These are phyloP conservation scores for Hypsopygia costalis DNA, from an alignment of 2,888 invertebrate genomes.

Conservation along the genomic window DNA sequence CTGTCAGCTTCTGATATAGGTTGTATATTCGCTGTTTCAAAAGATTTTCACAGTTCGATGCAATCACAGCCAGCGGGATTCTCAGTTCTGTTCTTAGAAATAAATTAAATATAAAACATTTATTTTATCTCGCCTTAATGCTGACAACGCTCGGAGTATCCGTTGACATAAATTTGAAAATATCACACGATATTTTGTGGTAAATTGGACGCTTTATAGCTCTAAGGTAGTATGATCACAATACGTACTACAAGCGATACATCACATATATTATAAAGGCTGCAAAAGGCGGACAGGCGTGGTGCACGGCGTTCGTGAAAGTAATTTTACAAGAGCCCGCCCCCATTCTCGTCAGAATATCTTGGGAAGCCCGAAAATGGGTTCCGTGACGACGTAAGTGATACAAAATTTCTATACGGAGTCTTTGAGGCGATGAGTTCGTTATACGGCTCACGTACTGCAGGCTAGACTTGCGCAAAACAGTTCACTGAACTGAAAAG, in stretches of 20 bases:
- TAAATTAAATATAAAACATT: too few species aligned
- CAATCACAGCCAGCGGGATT: too few species aligned
- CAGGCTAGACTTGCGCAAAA: too few species aligned
- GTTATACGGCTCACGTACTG: constrained; percentile 21
- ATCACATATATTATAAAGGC: constrained; percentile 50
- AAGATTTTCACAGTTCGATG: background rate
- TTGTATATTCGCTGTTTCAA: constrained; percentile 1
- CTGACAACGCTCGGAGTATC: constrained; percentile 15
- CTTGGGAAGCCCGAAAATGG: constrained; percentile 36
- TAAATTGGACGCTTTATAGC: constrained; percentile 45
- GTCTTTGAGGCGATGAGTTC: constrained; percentile 34
- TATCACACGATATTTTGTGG: constrained; percentile 42
- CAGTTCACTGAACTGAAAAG: too few species aligned
- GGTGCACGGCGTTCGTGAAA: constrained; percentile 34
- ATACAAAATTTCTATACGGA: constrained; percentile 33
- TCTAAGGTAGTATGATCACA: constrained; percentile 44
- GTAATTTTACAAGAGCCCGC: constrained; percentile 42
- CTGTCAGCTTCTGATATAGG: constrained; percentile 4
- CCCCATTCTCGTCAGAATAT: constrained; percentile 33
- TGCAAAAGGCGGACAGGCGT: constrained; percentile 26
- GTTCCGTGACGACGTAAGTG: constrained; percentile 34
- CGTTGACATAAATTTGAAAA: constrained; percentile 41
- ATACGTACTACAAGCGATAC: constrained; percentile 47
- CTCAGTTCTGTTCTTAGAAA: background rate
- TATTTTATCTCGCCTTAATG: constrained; percentile 15